Evolutionary conservation across 2,888 invertebrate genomes (phyloP), one percentile per base, ranked within the genome.

Genomic region (Meteorus colon): DNA sequence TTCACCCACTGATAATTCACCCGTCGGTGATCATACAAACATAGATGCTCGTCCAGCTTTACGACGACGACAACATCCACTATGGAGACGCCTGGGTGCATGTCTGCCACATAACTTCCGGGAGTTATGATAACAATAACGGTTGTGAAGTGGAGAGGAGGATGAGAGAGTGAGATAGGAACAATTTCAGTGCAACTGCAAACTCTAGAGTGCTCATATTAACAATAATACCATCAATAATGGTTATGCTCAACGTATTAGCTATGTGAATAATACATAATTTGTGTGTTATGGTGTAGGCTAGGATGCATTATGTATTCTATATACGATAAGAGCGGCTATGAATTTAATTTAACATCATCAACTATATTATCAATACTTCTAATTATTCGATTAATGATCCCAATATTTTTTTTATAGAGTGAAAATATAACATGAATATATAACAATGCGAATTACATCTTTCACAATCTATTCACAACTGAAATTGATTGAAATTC

Each of bases 161-260:
- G 2, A 2, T 19, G 60, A 51, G 31, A 31, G 6, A 41, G 8
- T 12, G 31, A 31, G n/a, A 14, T 63, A n/a, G 41, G 6, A 41
- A 48, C 12, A 63, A 14, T 72, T 19, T 19, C n/a, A 55, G n/a
- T 29, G 14, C 2, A 34, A 31, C 55, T 41, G 59, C 66, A 60
- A 59, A 51, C 27, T 62, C 62, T 51, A 19, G 66, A 65, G 66
- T 45, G 31, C 68, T 68, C 68, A 37, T 71, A 59, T 72, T 74
- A 80, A 79, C 78, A 79, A 79, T 80, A 80, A 79, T 77, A 80
- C 76, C 78, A 80, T 80, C 79, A 80, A 78, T 78, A 80, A 78
- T 60, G 73, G 77, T 79, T 79, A 78, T 73, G 60, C 67, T 29
- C 66, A 71, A 51, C 68, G 73, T 75, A 78, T 78, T 73, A 75